Conservation (phyloP, 2,888 invertebrate genomes). For the Margaritifera margaritifera region DNA sequence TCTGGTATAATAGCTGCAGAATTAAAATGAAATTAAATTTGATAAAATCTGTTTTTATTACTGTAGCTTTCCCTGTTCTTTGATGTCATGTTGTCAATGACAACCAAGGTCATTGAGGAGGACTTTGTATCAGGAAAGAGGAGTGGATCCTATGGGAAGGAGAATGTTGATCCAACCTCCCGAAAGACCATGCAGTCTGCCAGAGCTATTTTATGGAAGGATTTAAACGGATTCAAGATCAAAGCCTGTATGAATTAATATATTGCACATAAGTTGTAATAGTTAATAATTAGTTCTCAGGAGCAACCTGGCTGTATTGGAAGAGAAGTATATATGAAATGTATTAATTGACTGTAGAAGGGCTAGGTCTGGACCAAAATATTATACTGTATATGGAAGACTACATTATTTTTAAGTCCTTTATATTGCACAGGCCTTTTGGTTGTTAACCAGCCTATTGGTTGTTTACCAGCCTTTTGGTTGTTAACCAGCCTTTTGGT, state of each 20-base stretch:
- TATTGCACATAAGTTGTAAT: neutral
- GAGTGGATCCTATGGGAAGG: constrained; percentile 48
- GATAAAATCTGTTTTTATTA: neutral
- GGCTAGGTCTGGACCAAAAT: no score
- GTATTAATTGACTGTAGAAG: no score
- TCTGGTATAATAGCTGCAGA: neutral
- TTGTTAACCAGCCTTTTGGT: no score
- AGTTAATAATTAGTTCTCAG: no score
- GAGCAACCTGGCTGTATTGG: no score
- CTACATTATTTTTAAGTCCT: no score
- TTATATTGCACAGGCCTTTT: no score
- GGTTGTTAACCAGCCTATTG: no score
- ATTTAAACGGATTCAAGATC: constrained; percentile 64
- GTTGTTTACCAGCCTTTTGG: no score
- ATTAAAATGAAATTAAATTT: neutral
- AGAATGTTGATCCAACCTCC: constrained; percentile 26
- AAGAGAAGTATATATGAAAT: no score
- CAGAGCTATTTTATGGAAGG: constrained; percentile 68
- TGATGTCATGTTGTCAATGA: constrained; percentile 75
- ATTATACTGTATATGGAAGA: no score
- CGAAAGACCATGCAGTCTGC: constrained; percentile 56
- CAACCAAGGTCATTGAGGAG: constrained; percentile 66
- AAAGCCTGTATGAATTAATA: constrained; percentile 60
- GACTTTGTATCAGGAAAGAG: constrained; percentile 69
- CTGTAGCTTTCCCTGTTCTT: constrained; percentile 75